phyloP scores from a whole-genome alignment of 2,113 vertebrate species.

The Nothoprocta perdicaria region DNA sequence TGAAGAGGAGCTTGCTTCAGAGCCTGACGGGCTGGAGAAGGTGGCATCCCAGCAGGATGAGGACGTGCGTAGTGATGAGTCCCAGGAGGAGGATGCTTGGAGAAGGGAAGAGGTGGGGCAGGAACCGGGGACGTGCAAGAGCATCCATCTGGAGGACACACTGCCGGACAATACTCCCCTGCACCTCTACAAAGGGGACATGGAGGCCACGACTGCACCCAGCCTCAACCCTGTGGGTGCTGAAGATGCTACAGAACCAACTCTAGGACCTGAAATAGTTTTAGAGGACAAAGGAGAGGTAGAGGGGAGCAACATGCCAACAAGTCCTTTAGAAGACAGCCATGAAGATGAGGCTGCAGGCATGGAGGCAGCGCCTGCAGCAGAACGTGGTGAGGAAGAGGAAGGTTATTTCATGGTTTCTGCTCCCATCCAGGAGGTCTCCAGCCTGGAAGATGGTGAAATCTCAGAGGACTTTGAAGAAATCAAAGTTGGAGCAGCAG shows the following conservation, averaged over 20 bases:
- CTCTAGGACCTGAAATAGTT: fast-evolving
- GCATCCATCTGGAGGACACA: conserved; percentile 68
- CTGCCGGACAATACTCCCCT: conserved; percentile 70
- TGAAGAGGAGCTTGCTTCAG: fast-evolving
- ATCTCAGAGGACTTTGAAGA: conserved; percentile 13
- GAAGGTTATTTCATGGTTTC: conserved; percentile 35
- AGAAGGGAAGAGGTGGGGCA: neutral
- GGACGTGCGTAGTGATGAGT: fast-evolving
- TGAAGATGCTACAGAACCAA: neutral
- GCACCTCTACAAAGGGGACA: conserved; percentile 36
- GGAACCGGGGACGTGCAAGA: fast-evolving
- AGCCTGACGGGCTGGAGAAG: fast-evolving
- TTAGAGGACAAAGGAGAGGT: neutral
- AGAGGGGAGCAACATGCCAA: neutral
- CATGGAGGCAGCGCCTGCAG: neutral
- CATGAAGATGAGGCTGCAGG: neutral
- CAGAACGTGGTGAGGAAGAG: conserved; percentile 55
- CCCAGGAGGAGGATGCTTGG: neutral
- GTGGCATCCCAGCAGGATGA: neutral
- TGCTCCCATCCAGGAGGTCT: neutral
- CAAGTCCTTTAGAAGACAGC: neutral
- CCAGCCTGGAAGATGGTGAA: neutral
- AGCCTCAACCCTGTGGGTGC: neutral
- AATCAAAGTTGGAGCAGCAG: neutral
- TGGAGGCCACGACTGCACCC: neutral